Conservation (phyloP, 2,113 vertebrate species). For the Neogale vison region DNA sequence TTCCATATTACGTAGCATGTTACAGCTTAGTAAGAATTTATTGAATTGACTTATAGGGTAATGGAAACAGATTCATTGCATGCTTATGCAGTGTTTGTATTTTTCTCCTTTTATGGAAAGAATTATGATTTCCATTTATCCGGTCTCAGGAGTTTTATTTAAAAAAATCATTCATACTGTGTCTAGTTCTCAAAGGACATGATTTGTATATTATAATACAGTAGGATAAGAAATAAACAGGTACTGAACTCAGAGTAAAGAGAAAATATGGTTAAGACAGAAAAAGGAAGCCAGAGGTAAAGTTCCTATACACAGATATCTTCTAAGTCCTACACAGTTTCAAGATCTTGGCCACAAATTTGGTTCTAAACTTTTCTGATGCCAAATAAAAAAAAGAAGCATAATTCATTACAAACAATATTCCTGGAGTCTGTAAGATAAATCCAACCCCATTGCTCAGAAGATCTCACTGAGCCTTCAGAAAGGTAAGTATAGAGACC, state of each 20-base stretch:
- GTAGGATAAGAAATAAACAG: not conserved
- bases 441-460: not conserved
- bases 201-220: constrained; percentile 44
- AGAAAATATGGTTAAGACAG: not conserved
- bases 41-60: constrained; percentile 44
- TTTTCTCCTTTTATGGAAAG: constrained; percentile 49
- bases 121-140: constrained; percentile 54
- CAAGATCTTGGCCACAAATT: not conserved
- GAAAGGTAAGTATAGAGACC: not conserved
- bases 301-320: not conserved
- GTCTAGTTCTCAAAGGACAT: constrained; percentile 21
- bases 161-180: not conserved
- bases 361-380: not conserved
- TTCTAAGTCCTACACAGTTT: not conserved
- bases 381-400: not conserved
- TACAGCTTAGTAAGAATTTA: constrained; percentile 42
- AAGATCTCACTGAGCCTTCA: not conserved
- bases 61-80: constrained; percentile 39
- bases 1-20: not conserved
- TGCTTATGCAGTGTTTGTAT: constrained; percentile 28
- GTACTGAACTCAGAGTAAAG: not conserved
- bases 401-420: not conserved
- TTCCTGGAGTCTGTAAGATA: not conserved
- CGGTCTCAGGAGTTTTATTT: constrained; percentile 10
- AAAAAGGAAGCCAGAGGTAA: not conserved